Percentiles rank a stretch among this genome's conserved stretches.
Evolutionary conservation across 53 echinoderm and acorn worm species (phyloP).

Genomic region (Pentamera pediparva): DNA sequence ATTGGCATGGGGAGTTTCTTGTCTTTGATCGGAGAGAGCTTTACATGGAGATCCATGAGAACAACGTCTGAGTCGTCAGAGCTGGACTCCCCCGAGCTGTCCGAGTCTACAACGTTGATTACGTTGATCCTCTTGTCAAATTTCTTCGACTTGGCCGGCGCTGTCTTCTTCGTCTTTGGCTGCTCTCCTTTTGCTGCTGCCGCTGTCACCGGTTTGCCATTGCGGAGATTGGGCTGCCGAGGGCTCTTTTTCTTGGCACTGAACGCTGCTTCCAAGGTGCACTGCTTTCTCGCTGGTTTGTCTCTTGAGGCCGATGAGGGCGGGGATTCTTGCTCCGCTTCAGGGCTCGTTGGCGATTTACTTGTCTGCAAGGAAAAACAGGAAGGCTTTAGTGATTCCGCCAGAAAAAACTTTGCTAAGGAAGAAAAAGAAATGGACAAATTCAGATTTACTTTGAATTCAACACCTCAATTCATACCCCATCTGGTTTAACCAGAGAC

Average conservation of each 20-base stretch:
- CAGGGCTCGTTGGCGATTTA: too few relatives aligned
- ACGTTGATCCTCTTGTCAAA: background rate
- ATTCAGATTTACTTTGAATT: too few relatives aligned
- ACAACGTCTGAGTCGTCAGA: conserved; percentile 36
- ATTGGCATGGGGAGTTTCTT: conserved; percentile 7
- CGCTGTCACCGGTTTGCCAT: background rate
- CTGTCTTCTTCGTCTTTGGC: background rate
- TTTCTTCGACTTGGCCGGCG: background rate
- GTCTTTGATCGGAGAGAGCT: background rate
- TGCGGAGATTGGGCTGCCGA: background rate
- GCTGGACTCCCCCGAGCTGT: background rate
- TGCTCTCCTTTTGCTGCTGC: background rate
- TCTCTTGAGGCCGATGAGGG: too few relatives aligned
- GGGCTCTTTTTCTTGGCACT: background rate
- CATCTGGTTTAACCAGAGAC: too few relatives aligned
- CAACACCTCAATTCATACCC: too few relatives aligned
- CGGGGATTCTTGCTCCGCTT: too few relatives aligned
- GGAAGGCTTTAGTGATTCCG: too few relatives aligned
- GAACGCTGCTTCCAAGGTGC: too few relatives aligned
- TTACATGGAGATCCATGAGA: conserved; percentile 22
- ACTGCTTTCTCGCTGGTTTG: too few relatives aligned
- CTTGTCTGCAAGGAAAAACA: too few relatives aligned
- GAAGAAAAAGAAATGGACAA: too few relatives aligned
- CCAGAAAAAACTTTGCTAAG: too few relatives aligned
- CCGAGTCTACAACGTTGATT: conserved; percentile 2